These are phyloP conservation scores for Meloe dianella DNA, from an alignment of 2,888 invertebrate species.

Conservation along the genomic window DNA sequence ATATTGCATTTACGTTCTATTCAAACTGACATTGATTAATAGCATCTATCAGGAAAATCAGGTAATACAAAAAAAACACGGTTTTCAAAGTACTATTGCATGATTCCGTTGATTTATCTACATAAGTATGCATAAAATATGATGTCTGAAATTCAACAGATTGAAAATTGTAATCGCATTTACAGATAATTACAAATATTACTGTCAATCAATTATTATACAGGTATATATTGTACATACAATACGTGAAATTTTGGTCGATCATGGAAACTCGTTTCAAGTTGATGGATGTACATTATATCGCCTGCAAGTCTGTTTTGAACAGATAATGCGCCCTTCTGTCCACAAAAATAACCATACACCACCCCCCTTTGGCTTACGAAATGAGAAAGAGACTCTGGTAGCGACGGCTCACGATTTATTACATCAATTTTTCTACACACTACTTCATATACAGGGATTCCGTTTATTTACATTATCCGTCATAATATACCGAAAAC, in stretches of 20 bases:
- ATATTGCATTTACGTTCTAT: slow-evolving; percentile 48
- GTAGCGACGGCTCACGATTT: slow-evolving; percentile 46
- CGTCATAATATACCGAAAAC: slow-evolving; percentile 20
- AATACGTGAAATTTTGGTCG: slow-evolving; percentile 34
- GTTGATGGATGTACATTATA: slow-evolving; percentile 50
- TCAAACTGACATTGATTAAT: slow-evolving; percentile 51
- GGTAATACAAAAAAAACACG: slow-evolving; percentile 45
- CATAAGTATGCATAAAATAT: slow-evolving; percentile 26
- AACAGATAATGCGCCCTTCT: slow-evolving; percentile 50
- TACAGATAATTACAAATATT: neutral
- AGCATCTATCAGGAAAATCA: slow-evolving; percentile 44
- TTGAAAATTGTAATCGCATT: slow-evolving; percentile 15
- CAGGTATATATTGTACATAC: slow-evolving; percentile 15
- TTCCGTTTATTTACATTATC: slow-evolving; percentile 38
- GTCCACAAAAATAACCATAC: slow-evolving; percentile 37
- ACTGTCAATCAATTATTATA: too few relatives aligned
- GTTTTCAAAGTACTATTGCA: slow-evolving; percentile 33
- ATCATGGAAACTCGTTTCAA: slow-evolving; percentile 25
- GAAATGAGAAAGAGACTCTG: slow-evolving; percentile 45
- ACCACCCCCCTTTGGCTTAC: slow-evolving; percentile 46
- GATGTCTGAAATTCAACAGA: slow-evolving; percentile 28
- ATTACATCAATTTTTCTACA: slow-evolving; percentile 47
- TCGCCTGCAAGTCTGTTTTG: slow-evolving; percentile 47
- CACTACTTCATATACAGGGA: slow-evolving; percentile 40
- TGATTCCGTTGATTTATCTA: slow-evolving; percentile 13